These are phyloP conservation scores for Stichodactyla mertensii DNA, from an alignment of 64 coral and sea anemone genomes.

Conservation along the genomic window DNA sequence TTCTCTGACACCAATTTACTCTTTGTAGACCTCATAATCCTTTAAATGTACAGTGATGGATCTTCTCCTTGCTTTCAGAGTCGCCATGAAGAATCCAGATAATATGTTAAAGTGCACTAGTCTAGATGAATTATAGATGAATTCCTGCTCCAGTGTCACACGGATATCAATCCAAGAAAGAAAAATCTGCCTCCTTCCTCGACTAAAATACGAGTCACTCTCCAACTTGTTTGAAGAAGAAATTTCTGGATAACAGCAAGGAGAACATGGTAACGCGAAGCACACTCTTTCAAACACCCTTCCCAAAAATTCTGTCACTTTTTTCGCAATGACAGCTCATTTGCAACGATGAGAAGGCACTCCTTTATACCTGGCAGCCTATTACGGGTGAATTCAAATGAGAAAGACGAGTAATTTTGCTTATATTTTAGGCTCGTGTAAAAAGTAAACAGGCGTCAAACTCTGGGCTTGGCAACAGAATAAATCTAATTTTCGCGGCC, in stretches of 20 bases:
- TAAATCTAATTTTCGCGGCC: constrained; percentile 6
- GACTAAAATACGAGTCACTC: background rate
- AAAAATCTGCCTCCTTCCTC: background rate
- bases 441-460: constrained; percentile 15
- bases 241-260: background rate
- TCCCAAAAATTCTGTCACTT: background rate
- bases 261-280: background rate
- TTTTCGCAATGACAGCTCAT: background rate
- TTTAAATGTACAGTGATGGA: background rate
- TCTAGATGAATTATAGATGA: background rate
- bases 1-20: background rate
- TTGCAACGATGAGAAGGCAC: background rate
- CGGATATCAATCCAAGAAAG: background rate
- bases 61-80: background rate
- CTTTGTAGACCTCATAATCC: background rate
- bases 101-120: background rate
- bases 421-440: background rate
- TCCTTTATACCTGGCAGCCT: background rate
- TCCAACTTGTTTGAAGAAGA: background rate
- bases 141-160: background rate
- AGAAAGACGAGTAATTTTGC: background rate
- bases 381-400: background rate
- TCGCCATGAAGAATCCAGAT: background rate
- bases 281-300: background rate
- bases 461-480: constrained; percentile 6